Evolutionary conservation across 2,113 vertebrate species (phyloP).

Genomic region (Coptodon rendalli): DNA sequence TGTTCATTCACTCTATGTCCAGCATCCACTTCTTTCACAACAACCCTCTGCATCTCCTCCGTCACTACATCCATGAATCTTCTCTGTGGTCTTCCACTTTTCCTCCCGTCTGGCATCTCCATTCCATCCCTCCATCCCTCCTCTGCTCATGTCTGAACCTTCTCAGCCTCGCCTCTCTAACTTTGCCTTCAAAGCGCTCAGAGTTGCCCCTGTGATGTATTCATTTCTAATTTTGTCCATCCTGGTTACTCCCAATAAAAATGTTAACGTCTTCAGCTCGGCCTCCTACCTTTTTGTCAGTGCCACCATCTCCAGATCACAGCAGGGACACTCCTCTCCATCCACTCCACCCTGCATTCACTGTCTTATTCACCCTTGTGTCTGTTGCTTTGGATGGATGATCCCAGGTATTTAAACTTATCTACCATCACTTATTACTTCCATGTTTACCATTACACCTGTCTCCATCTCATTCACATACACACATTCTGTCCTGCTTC

Average conservation of each 20-base stretch:
- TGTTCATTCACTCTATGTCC: not conserved
- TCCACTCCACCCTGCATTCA: not conserved
- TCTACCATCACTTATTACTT: not conserved
- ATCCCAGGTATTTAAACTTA: not conserved
- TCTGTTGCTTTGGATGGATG: not conserved
- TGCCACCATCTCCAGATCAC: not conserved
- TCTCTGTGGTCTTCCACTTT: not conserved
- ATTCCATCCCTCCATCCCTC: not conserved
- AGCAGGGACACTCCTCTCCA: not conserved
- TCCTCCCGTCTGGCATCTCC: not conserved
- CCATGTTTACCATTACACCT: not conserved
- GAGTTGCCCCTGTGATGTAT: not conserved
- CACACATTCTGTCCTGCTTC: not conserved
- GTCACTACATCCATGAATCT: not conserved
- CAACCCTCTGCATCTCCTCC: not conserved
- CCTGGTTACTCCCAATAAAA: not conserved
- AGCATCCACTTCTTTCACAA: not conserved
- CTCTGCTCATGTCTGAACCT: not conserved
- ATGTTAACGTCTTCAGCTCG: not conserved
- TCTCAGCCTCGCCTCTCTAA: not conserved
- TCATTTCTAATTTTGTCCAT: not conserved
- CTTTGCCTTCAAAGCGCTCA: not conserved
- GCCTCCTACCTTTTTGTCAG: not conserved
- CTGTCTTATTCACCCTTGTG: not conserved
- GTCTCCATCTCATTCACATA: not conserved